Percentiles rank a stretch among this genome's conserved stretches.
phyloP scores from a whole-genome alignment of 2,113 vertebrate genomes.

The Podarcis raffonei region DNA sequence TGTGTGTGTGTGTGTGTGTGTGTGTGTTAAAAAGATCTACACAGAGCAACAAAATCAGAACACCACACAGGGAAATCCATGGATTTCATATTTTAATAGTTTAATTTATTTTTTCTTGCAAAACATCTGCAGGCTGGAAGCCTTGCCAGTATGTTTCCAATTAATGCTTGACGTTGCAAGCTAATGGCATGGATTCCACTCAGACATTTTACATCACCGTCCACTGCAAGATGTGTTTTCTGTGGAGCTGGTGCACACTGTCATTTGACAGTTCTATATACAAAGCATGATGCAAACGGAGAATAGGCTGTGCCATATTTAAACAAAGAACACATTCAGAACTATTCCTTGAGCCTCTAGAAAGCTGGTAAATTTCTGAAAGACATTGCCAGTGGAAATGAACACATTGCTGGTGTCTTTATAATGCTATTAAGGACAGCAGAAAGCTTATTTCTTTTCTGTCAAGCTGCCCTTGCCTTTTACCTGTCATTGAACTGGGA shows the following conservation, averaged over 20 bases:
- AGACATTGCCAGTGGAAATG: slow-evolving; percentile 17
- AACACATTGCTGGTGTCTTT: slow-evolving; percentile 28
- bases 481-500: neutral
- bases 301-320: slow-evolving; percentile 21
- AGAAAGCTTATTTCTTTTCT: slow-evolving; percentile 39
- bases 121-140: slow-evolving; percentile 13
- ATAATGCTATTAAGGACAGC: slow-evolving; percentile 53
- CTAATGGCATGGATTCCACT: neutral
- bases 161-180: slow-evolving; percentile 27
- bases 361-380: slow-evolving; percentile 1
- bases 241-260: slow-evolving; percentile 24
- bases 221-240: slow-evolving; percentile 11
- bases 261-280: slow-evolving; percentile 4
- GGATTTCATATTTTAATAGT: slow-evolving; percentile 7
- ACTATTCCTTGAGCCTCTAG: neutral
- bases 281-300: slow-evolving; percentile 1
- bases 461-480: neutral
- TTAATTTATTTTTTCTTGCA: neutral
- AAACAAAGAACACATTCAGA: slow-evolving; percentile 50
- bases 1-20: neutral
- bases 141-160: neutral
- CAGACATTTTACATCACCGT: slow-evolving; percentile 3
- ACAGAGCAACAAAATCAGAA: neutral
- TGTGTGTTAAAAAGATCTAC: slow-evolving; percentile 18
- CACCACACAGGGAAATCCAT: neutral